Base-by-base conservation (phyloP, 2,113 vertebrate genomes). In the Trachemys scripta region DNA sequence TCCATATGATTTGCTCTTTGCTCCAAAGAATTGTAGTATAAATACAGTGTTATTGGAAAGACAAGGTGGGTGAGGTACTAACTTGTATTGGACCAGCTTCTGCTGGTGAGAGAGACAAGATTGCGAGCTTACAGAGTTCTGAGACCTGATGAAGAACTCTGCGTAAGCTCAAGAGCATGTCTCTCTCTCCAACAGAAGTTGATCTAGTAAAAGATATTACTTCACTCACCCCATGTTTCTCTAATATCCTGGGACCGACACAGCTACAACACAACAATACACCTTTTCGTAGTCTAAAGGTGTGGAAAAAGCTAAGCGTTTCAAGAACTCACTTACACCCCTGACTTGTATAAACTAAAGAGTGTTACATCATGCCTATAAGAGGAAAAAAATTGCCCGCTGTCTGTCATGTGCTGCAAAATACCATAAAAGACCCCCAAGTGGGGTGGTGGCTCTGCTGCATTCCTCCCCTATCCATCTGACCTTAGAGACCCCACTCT, bases 1-100 rank as follows among this genome's bases (percentile, higher is more conserved):
- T 65, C 42, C 72, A 80, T 65, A 54, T 85, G 84, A 90, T 90
- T 90, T 85, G 56, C 56, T 65, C 54, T 20, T 9, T 57, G 53
- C 53, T 53, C 53, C 53, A 53, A 51, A 53, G 53, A 53, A 17
- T 17, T 17, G 17, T 53, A 53, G 53, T 53, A 53, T 53, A 53
- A 53, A 53, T 53, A 53, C 51, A 20, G 16, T 53, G 19, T 53
- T 53, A 53, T 20, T 53, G 53, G 53, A 53, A 19, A 50, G 50
- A 50, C 50, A 50, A 50, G 50, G 50, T 50, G 54, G 24, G 54
- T 25, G 54, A 56, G 8, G 54, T 56, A 56, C 54, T 56, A 56
- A 56, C 54, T 56, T 56, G 54, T 56, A 56, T 56, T 56, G 24
- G 54, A 56, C 54, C 24, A 56, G 54, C 54, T 54, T 56, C 24